Evolutionary conservation across 2,113 vertebrate species (phyloP).

Genomic region (Chlorocebus sabaeus): DNA sequence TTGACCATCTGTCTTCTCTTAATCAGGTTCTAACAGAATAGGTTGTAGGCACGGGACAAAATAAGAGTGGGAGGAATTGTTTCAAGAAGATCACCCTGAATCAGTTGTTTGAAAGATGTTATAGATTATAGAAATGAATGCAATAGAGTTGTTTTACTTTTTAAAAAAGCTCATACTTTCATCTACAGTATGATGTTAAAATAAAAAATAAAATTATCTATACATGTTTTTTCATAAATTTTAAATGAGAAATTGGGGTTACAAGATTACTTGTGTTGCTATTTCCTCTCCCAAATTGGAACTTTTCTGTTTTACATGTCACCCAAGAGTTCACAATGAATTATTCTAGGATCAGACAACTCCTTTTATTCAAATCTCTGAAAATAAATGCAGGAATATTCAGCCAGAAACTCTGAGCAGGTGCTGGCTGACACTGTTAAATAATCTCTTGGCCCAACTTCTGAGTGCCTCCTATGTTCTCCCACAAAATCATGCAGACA

Average conservation of each 20-base stretch:
- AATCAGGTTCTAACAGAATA: background rate
- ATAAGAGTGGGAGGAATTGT: background rate
- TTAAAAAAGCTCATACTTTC: background rate
- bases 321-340: background rate
- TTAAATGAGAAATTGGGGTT: background rate
- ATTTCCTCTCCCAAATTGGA: background rate
- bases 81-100: background rate
- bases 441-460: background rate
- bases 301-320: background rate
- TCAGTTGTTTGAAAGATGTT: background rate
- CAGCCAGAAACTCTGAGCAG: background rate
- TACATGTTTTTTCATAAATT: background rate
- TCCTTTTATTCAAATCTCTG: background rate
- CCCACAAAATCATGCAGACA: background rate
- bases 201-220: background rate
- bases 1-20: conserved; percentile 28
- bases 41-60: background rate
- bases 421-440: background rate
- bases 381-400: background rate
- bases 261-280: background rate
- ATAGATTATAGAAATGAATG: background rate
- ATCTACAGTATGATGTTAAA: background rate
- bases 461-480: background rate
- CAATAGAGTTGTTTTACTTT: background rate
- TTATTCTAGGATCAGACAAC: background rate